Conservation (phyloP, 2,888 invertebrate genomes). For the Eledona agricola region DNA sequence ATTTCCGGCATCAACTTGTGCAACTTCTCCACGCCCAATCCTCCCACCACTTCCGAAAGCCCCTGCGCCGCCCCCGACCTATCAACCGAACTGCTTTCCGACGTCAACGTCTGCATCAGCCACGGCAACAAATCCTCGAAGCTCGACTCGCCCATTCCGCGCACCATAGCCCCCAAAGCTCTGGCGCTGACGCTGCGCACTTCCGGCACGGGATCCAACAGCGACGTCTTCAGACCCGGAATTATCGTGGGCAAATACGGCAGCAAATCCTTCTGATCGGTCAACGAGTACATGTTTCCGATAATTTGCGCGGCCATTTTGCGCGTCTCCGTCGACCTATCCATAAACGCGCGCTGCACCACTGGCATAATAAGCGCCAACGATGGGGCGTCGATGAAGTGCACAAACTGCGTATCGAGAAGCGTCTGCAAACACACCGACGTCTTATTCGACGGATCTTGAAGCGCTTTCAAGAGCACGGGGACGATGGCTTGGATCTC, state of each 20-base stretch:
- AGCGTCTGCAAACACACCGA: conserved; percentile 92
- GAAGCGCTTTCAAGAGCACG: conserved; percentile 86
- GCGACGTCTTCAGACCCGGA: conserved; percentile 93
- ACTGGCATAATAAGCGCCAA: conserved; percentile 99
- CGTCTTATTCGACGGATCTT: conserved; percentile 96
- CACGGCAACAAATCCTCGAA: conserved; percentile 97
- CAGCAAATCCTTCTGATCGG: conserved; percentile 97
- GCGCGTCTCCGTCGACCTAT: conserved; percentile 96
- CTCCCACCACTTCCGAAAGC: conserved; percentile 96
- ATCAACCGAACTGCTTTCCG: conserved; percentile 94
- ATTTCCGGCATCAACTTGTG: conserved; percentile 98
- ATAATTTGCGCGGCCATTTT: conserved; percentile 99
- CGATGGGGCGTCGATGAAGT: conserved; percentile 99
- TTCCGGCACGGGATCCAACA: conserved; percentile 98
- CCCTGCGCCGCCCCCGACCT: conserved; percentile 90
- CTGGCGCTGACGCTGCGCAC: conserved; percentile 95
- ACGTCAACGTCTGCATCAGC: conserved; percentile 97
- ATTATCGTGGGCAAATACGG: conserved; percentile 97
- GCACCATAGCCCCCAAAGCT: conserved; percentile 97
- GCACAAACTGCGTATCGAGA: conserved; percentile 96
- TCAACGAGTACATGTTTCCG: conserved; percentile 98
- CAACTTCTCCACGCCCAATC: conserved; percentile 92
- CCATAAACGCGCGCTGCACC: conserved; percentile 96
- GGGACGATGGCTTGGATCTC: conserved; percentile 96
- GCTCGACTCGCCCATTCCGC: conserved; percentile 95